Evolutionary conservation across 2,888 invertebrate species (phyloP).

Genomic region (Schizaphis graminum): DNA sequence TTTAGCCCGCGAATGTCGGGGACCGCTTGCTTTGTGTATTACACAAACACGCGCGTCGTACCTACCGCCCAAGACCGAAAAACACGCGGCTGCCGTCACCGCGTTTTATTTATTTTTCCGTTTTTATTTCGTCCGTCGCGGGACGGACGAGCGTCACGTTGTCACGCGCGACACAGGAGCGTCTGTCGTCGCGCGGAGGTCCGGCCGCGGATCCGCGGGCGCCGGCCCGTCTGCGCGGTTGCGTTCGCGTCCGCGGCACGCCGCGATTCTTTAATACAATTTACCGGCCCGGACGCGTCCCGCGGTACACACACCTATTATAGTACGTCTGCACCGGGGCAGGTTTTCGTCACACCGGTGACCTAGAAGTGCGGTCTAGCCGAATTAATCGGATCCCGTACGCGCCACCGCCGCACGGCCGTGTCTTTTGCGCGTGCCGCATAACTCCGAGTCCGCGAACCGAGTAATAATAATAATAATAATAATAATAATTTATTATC

Average conservation of each 20-base stretch:
- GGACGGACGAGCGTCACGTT: too few relatives aligned
- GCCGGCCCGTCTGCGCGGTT: not conserved
- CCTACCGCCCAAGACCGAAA: too few relatives aligned
- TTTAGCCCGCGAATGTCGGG: too few relatives aligned
- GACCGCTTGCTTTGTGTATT: too few relatives aligned
- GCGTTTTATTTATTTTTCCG: too few relatives aligned
- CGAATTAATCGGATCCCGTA: constrained; percentile 29
- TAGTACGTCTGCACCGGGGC: not conserved
- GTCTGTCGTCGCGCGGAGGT: not conserved
- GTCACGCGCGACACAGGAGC: too few relatives aligned
- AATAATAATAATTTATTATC: constrained; percentile 30
- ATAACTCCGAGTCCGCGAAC: constrained; percentile 5
- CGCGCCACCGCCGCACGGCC: not conserved
- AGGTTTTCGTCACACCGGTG: not conserved
- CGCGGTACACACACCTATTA: not conserved
- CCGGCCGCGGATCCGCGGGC: not conserved
- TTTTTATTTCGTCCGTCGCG: too few relatives aligned
- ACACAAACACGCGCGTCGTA: too few relatives aligned
- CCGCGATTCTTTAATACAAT: not conserved
- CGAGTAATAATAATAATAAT: constrained; percentile 27
- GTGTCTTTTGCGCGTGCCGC: constrained; percentile 3
- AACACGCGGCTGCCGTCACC: too few relatives aligned
- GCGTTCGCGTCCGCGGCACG: not conserved
- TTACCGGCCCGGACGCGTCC: not conserved
- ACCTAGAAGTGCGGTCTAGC: constrained; percentile 33